A percentile compares a stretch with the other conserved stretches of the same genome.
Evolutionary conservation across 2,113 vertebrate species (phyloP).

Genomic region (Physeter macrocephalus): DNA sequence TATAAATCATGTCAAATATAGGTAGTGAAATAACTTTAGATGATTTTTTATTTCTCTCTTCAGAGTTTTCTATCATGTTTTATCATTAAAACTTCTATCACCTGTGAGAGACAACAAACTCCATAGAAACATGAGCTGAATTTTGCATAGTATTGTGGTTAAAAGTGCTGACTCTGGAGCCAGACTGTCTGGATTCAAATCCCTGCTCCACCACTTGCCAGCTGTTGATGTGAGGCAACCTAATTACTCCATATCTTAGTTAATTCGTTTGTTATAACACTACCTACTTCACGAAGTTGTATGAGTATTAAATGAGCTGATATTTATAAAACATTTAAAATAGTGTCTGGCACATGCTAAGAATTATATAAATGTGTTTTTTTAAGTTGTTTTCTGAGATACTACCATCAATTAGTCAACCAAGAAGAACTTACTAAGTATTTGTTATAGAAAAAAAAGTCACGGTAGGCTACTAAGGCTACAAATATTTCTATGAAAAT

Average conservation of each 20-base stretch:
- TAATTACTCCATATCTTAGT: background rate
- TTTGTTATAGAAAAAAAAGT: background rate
- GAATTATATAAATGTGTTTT: background rate
- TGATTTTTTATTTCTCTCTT: constrained; percentile 7
- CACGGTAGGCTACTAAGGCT: background rate
- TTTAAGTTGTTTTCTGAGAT: background rate
- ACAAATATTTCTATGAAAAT: background rate
- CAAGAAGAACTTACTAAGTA: background rate
- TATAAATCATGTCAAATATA: background rate
- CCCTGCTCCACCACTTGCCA: background rate
- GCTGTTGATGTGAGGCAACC: background rate
- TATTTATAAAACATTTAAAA: background rate
- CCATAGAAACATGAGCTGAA: background rate
- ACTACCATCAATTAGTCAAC: background rate
- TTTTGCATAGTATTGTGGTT: background rate
- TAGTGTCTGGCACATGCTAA: background rate
- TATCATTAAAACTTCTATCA: background rate
- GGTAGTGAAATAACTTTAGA: background rate
- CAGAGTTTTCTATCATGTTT: background rate
- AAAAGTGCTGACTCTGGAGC: background rate
- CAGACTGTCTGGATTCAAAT: background rate
- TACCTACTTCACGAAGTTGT: background rate
- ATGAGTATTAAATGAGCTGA: constrained; percentile 7
- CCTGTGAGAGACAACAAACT: background rate
- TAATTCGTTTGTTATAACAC: background rate